Conservation (phyloP, 1,140 invertebrate species). For the Lepidurus packardi region DNA sequence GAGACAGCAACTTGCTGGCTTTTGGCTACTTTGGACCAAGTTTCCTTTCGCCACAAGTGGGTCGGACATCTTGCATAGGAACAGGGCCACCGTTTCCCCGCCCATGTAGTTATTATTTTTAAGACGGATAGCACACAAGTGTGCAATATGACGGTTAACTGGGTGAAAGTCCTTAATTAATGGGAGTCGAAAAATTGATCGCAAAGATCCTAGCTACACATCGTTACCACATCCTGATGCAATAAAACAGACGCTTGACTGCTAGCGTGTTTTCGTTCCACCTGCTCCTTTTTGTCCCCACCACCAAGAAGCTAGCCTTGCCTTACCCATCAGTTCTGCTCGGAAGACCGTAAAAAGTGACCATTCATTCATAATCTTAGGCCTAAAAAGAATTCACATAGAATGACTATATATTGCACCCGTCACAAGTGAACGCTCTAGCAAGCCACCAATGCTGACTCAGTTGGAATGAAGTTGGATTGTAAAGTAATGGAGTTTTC, state of each 20-base stretch:
- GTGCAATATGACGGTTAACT: slow-evolving; percentile 15
- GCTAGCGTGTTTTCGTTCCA: not conserved
- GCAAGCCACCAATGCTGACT: not conserved
- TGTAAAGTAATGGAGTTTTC: no score
- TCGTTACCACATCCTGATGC: slow-evolving; percentile 19
- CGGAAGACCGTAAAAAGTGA: not conserved
- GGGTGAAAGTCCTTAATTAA: slow-evolving; percentile 10
- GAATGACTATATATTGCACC: not conserved
- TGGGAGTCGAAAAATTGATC: not conserved
- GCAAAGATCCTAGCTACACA: not conserved
- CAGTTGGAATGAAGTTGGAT: no score
- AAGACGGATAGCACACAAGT: slow-evolving; percentile 1
- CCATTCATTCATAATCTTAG: not conserved
- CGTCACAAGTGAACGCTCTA: not conserved
- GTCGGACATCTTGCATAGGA: not conserved
- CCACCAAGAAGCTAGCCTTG: not conserved
- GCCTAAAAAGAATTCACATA: not conserved
- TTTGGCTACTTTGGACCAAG: not conserved
- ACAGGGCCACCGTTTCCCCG: not conserved
- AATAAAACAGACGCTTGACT: slow-evolving; percentile 6
- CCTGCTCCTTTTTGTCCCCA: not conserved
- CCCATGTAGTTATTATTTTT: not conserved
- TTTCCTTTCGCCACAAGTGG: not conserved
- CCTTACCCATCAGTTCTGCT: slow-evolving; percentile 14
- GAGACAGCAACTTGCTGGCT: not conserved